Conservation (phyloP, 2,113 vertebrate genomes). For the Pelecanoides urinatrix region DNA sequence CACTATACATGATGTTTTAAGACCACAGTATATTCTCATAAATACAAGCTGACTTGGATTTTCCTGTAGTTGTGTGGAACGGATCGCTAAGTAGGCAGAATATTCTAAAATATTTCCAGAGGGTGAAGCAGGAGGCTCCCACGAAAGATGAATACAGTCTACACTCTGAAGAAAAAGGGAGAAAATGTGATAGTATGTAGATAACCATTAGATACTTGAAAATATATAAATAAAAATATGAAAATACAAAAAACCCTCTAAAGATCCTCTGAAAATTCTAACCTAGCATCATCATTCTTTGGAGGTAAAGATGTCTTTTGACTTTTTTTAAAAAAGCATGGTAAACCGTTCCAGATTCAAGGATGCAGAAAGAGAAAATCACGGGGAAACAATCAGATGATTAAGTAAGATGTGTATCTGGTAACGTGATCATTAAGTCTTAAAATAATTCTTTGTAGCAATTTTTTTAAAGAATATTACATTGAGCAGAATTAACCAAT, state of each 20-base stretch:
- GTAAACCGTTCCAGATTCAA: neutral
- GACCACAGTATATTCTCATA: constrained; percentile 94
- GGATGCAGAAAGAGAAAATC: neutral
- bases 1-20: constrained; percentile 88
- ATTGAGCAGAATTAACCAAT: neutral
- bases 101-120: constrained; percentile 96
- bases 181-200: neutral
- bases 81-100: constrained; percentile 95
- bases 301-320: neutral
- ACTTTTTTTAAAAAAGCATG: neutral
- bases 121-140: constrained; percentile 92
- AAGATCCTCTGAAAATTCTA: neutral
- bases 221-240: neutral
- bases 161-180: constrained; percentile 73
- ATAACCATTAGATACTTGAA: neutral
- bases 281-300: neutral
- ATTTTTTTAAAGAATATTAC: neutral
- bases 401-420: neutral
- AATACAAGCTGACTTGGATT: constrained; percentile 87
- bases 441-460: neutral
- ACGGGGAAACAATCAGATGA: neutral
- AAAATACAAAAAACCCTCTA: neutral
- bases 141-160: constrained; percentile 93
- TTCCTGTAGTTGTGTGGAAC: constrained; percentile 81
- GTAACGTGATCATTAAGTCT: neutral